phyloP scores from a whole-genome alignment of 2,888 invertebrate genomes.

The Hydraecia micacea region DNA sequence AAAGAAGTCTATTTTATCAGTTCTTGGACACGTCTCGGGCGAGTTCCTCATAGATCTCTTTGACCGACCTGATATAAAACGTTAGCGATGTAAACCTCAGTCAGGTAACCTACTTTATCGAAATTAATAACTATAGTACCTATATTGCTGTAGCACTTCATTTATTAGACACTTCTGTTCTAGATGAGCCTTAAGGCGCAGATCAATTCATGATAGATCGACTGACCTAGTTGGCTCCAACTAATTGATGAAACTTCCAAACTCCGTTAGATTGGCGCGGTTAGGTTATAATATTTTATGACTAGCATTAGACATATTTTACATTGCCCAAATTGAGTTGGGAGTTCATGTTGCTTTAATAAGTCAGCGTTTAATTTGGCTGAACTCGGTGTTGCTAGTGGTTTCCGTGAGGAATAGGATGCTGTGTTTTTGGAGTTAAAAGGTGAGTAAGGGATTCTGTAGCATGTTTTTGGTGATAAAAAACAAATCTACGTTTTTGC shows the following conservation, averaged over 20 bases:
- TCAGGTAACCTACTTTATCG: background rate
- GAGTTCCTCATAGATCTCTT: background rate
- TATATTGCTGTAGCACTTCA: constrained; percentile 33
- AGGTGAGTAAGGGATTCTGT: background rate
- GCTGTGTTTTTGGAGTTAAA: constrained; percentile 1
- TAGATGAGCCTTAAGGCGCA: constrained; percentile 60
- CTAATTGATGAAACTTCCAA: constrained; percentile 67
- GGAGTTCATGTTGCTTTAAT: constrained; percentile 55
- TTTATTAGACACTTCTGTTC: constrained; percentile 62
- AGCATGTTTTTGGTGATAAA: background rate
- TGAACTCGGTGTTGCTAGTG: constrained; percentile 18
- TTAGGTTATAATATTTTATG: constrained; percentile 65
- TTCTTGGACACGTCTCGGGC: background rate
- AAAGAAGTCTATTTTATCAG: background rate
- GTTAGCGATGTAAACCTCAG: background rate
- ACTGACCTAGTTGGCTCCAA: constrained; percentile 66
- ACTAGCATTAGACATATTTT: constrained; percentile 61
- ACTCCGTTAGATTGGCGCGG: constrained; percentile 60
- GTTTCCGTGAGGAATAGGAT: constrained; percentile 18
- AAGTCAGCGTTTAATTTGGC: constrained; percentile 57
- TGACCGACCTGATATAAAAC: background rate
- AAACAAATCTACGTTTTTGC: background rate
- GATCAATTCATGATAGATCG: constrained; percentile 69
- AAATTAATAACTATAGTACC: constrained; percentile 32
- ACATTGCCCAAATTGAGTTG: constrained; percentile 56